Evolutionary conservation across 2,113 vertebrate genomes (phyloP).

Genomic region (Platycercus adscitus): DNA sequence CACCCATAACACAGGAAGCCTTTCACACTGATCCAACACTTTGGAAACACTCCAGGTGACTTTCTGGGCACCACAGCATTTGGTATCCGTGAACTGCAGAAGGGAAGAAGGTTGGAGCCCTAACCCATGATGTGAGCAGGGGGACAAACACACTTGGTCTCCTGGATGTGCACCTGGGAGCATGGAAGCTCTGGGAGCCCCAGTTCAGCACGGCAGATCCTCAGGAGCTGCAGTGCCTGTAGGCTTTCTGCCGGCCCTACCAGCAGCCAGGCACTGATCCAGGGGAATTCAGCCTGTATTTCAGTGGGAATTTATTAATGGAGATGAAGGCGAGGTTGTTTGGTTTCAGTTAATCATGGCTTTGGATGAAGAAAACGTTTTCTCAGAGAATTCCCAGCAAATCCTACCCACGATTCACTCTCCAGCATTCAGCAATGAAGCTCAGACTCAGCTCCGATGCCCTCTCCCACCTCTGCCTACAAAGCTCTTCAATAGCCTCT

Average conservation of each 20-base stretch:
- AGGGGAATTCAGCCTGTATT: background rate
- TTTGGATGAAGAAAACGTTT: background rate
- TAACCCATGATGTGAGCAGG: background rate
- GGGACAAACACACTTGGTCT: background rate
- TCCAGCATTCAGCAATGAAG: background rate
- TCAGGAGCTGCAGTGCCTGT: background rate
- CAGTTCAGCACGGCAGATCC: background rate
- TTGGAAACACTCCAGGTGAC: background rate
- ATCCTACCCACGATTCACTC: background rate
- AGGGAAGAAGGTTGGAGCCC: background rate
- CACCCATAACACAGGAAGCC: background rate
- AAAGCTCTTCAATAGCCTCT: background rate
- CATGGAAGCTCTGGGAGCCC: background rate
- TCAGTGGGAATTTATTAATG: background rate
- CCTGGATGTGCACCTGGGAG: background rate
- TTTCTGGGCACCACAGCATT: background rate
- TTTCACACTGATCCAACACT: background rate
- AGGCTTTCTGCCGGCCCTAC: background rate
- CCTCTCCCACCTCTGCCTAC: background rate
- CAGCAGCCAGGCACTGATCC: background rate
- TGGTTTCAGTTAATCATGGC: background rate
- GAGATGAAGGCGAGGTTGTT: background rate
- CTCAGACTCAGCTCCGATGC: background rate
- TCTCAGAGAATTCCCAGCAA: slow-evolving; percentile 5
- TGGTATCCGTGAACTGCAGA: background rate